These are phyloP conservation scores for Mandrillus leucophaeus DNA, from an alignment of 2,113 vertebrate species.

Conservation along the genomic window DNA sequence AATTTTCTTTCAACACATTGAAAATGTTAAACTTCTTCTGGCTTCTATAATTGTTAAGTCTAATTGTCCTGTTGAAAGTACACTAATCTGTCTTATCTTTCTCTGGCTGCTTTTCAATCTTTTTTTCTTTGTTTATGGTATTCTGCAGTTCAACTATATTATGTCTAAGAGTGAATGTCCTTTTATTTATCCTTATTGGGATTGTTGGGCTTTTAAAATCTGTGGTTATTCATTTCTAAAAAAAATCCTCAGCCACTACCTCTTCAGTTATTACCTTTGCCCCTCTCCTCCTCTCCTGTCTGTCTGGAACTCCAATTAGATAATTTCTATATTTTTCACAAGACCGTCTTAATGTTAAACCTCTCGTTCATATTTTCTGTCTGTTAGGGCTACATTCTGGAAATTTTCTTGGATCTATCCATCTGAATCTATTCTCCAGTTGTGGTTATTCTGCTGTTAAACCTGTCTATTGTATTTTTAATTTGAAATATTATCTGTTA, in stretches of 20 bases:
- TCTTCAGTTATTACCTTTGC: conserved; percentile 15
- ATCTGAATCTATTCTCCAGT: conserved; percentile 31
- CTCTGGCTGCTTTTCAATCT: not conserved
- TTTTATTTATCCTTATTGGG: conserved; percentile 5
- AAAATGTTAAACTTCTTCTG: conserved; percentile 10
- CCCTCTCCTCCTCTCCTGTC: not conserved
- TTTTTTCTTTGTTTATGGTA: conserved; percentile 13
- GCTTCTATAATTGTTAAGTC: not conserved
- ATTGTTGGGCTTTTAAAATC: conserved; percentile 11
- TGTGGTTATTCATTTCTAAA: conserved; percentile 8
- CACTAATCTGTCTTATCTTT: not conserved
- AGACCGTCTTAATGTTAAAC: not conserved
- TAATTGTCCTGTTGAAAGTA: not conserved
- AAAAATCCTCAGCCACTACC: not conserved
- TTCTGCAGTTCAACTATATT: not conserved
- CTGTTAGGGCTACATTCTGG: conserved; percentile 19
- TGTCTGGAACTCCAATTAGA: not conserved
- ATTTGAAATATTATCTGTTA: conserved; percentile 1
- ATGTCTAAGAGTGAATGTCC: not conserved
- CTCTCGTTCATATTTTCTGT: conserved; percentile 24
- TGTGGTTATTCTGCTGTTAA: conserved; percentile 27
- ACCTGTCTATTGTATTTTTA: not conserved
- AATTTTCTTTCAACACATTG: conserved; percentile 21
- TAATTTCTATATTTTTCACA: not conserved
- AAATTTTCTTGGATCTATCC: not conserved